phyloP scores from a whole-genome alignment of 2,113 vertebrate species.

The Oxygymnocypris stewartii region DNA sequence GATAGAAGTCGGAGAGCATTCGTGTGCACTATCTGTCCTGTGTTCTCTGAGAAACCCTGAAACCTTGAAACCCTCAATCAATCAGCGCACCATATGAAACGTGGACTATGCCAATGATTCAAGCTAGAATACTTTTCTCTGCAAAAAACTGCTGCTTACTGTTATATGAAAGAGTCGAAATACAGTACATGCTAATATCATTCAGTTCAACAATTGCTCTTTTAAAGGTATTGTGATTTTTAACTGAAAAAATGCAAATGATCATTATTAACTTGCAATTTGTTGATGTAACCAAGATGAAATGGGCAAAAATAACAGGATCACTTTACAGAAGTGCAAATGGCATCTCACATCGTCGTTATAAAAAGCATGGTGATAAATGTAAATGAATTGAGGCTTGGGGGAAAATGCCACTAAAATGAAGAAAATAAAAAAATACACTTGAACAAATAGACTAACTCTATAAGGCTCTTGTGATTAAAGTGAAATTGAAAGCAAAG shows the following conservation, averaged over 20 bases:
- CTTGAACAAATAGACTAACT: background rate
- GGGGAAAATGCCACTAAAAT: background rate
- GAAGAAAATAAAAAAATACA: background rate
- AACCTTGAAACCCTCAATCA: conserved; percentile 23
- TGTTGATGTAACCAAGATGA: background rate
- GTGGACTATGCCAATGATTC: conserved; percentile 21
- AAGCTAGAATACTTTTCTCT: background rate
- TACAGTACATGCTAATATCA: background rate
- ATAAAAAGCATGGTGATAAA: background rate
- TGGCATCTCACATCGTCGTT: background rate
- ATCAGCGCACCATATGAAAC: background rate
- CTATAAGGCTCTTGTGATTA: background rate
- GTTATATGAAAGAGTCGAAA: background rate
- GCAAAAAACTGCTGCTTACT: background rate
- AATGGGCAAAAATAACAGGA: background rate
- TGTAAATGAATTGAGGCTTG: background rate
- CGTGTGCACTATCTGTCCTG: background rate
- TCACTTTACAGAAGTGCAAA: background rate
- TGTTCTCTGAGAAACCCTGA: conserved; percentile 22
- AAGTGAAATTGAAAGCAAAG: background rate
- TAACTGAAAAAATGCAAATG: background rate
- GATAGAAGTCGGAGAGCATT: background rate
- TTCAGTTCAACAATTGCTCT: background rate
- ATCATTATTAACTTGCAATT: background rate
- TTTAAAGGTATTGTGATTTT: background rate